phyloP scores from a whole-genome alignment of 2,888 invertebrate species.

The Melangyna quadrimaculata region DNA sequence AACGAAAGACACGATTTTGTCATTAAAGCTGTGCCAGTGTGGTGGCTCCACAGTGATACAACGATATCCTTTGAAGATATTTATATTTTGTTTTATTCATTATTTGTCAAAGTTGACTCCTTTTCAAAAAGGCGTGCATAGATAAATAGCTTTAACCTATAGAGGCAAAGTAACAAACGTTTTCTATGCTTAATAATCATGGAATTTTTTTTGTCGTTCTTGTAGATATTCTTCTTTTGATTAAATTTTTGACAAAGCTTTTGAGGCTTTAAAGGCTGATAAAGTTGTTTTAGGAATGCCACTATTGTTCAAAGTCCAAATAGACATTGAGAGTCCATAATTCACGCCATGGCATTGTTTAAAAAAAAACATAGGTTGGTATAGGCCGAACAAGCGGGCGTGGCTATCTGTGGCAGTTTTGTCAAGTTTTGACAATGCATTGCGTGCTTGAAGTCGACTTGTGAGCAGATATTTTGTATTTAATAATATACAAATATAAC shows the following conservation, averaged over 20 bases:
- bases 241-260: constrained; percentile 44
- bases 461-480: background rate
- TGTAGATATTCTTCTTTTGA: constrained; percentile 19
- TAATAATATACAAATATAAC: background rate
- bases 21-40: constrained; percentile 50
- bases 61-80: background rate
- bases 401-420: background rate
- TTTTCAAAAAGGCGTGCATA: constrained; percentile 15
- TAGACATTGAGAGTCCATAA: constrained; percentile 28
- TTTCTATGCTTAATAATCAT: constrained; percentile 21
- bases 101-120: constrained; percentile 1
- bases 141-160: background rate
- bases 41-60: background rate
- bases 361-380: background rate
- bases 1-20: constrained; percentile 67
- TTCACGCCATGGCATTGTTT: constrained; percentile 9
- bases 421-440: constrained; percentile 10
- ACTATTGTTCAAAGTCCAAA: constrained; percentile 1
- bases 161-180: constrained; percentile 2
- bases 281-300: constrained; percentile 16
- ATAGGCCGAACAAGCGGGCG: constrained; percentile 24
- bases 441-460: background rate
- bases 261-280: constrained; percentile 13
- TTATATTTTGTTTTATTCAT: background rate
- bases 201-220: constrained; percentile 5